These are phyloP conservation scores for Onychorhynchus coronatus DNA, from an alignment of 2,113 vertebrate species.

Conservation along the genomic window DNA sequence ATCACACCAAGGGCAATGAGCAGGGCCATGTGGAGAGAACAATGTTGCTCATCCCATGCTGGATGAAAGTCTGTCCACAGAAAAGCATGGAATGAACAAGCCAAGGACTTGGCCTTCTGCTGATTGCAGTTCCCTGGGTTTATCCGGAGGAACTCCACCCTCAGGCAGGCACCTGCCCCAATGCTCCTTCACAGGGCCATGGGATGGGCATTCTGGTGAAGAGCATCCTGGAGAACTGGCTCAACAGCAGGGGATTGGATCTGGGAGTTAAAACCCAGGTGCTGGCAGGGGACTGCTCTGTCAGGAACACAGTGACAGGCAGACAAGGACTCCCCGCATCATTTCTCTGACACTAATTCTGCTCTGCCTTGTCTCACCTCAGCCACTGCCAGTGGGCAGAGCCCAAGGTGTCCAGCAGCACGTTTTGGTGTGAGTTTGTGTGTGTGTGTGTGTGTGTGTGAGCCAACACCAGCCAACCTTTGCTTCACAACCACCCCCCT, in stretches of 20 bases:
- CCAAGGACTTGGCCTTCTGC: neutral
- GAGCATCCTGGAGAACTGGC: neutral
- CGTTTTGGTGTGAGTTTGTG: neutral
- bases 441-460: neutral
- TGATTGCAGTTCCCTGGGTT: neutral
- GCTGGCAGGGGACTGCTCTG: neutral
- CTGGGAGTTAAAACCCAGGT: neutral
- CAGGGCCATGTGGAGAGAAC: neutral
- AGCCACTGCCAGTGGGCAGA: neutral
- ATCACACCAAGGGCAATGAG: neutral
- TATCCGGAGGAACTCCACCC: neutral
- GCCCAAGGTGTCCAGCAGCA: neutral
- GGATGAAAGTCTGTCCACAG: neutral
- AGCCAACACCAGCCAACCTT: neutral
- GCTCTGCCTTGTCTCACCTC: conserved; percentile 3
- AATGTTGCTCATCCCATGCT: neutral
- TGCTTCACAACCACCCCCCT: neutral
- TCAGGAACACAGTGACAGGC: neutral
- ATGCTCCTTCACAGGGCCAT: neutral
- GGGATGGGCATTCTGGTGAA: neutral
- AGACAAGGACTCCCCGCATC: fast-evolving
- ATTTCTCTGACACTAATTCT: neutral
- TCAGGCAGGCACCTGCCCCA: neutral
- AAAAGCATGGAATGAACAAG: neutral
- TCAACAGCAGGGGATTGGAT: neutral